phyloP scores from a whole-genome alignment of 1,140 invertebrate species.

The Macrotrachela quadricornifera region DNA sequence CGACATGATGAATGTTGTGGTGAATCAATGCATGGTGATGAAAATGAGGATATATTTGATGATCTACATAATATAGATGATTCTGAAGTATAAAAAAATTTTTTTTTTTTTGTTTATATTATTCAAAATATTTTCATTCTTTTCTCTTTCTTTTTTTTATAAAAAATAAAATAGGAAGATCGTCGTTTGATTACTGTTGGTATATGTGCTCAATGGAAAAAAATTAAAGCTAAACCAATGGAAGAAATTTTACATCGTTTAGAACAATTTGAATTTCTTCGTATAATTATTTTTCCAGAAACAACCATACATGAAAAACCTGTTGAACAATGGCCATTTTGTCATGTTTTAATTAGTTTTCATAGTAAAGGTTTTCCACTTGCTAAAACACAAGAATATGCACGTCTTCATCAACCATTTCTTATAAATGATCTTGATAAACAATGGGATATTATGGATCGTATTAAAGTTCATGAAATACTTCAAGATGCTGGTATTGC shows the following conservation, averaged over 20 bases:
- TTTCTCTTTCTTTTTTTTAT: too few species aligned
- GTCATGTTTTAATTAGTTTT: slow-evolving; percentile 92
- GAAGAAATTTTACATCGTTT: slow-evolving; percentile 80
- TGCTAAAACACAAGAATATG: slow-evolving; percentile 92
- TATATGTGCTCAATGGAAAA: slow-evolving; percentile 94
- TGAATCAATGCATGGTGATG: too few species aligned
- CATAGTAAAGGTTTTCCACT: slow-evolving; percentile 93
- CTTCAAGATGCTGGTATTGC: slow-evolving; percentile 80
- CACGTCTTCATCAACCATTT: slow-evolving; percentile 74
- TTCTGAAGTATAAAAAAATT: too few species aligned
- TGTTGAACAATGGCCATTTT: slow-evolving; percentile 89
- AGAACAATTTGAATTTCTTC: slow-evolving; percentile 51
- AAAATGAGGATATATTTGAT: too few species aligned
- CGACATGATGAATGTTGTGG: too few species aligned
- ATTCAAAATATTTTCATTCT: too few species aligned
- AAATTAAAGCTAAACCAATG: slow-evolving; percentile 94
- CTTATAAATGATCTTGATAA: slow-evolving; percentile 94
- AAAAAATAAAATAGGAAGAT: too few species aligned
- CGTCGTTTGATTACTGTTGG: slow-evolving; percentile 49
- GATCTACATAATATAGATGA: too few species aligned
- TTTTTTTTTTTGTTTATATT: too few species aligned
- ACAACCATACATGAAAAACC: slow-evolving; percentile 45
- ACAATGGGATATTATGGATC: slow-evolving; percentile 81
- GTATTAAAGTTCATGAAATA: slow-evolving; percentile 47
- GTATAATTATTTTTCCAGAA: slow-evolving; percentile 11